A percentile compares a stretch with the other conserved stretches of the same genome.
Evolutionary conservation across 2,888 invertebrate species (phyloP).

Genomic region (Quadroppia sp.): DNA sequence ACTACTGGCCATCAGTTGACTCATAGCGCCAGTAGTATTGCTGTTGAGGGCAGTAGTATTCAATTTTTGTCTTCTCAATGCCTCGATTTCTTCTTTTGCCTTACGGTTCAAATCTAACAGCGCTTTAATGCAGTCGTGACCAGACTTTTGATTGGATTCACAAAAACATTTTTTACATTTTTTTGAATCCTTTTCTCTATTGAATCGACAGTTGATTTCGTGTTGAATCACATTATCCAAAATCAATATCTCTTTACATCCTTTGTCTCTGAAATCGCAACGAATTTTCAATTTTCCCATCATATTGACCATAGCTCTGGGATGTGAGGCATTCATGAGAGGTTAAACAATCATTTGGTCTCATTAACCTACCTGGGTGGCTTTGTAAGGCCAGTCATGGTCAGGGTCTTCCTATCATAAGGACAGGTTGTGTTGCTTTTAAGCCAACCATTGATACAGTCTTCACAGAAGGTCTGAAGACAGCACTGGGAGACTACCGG

Average conservation of each 20-base stretch:
- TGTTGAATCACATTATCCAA: slow-evolving; percentile 12
- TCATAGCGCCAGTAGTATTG: background rate
- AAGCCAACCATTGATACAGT: slow-evolving; percentile 26
- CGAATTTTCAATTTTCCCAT: slow-evolving; percentile 15
- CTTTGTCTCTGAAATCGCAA: slow-evolving; percentile 15
- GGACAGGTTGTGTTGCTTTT: slow-evolving; percentile 12
- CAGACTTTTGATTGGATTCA: background rate
- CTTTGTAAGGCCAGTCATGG: background rate
- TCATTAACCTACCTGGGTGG: slow-evolving; percentile 34
- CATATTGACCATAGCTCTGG: slow-evolving; percentile 17
- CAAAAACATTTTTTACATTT: slow-evolving; percentile 28
- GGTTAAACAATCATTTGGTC: too few relatives aligned
- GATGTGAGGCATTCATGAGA: too few relatives aligned
- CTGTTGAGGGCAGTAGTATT: background rate
- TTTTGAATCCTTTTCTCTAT: background rate
- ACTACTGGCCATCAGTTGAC: background rate
- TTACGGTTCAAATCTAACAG: background rate
- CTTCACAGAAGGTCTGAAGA: slow-evolving; percentile 27
- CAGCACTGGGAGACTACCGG: slow-evolving; percentile 26
- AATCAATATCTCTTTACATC: background rate
- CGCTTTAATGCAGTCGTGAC: slow-evolving; percentile 21
- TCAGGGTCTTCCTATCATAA: slow-evolving; percentile 12
- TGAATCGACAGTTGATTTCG: background rate
- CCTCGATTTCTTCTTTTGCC: slow-evolving; percentile 15
- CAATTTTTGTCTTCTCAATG: background rate